Base-by-base conservation (phyloP, 2,888 invertebrate species). In the Volucella inanis region DNA sequence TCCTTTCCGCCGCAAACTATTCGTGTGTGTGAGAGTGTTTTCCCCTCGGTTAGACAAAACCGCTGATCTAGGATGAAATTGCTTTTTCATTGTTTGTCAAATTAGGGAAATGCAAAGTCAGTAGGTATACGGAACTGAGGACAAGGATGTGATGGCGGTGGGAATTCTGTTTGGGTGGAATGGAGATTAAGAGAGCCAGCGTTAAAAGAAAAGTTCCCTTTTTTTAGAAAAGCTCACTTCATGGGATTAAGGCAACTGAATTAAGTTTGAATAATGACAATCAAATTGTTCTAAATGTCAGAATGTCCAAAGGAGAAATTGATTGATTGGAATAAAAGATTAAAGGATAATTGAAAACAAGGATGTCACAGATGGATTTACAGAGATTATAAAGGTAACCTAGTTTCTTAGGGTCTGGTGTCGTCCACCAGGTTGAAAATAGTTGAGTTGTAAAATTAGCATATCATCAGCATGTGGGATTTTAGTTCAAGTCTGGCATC, bases 51-150 rank as follows among this genome's bases (percentile, higher is more conserved):
- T 81, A 72, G 71, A 81, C 72, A 85, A 85, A 85, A 85, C 81
- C 85, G 85, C 85, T 81, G 85, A 85, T 81, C 76, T 80, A 85
- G 72, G 81, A 85, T 85, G 85, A 85, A 85, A 85, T 85, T 85
- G 85, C 85, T 81, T 85, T 85, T 81, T 81, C 85, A 85, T 85
- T 85, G 85, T 85, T 85, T 85, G 85, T 85, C 81, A 85, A 85
- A 85, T 85, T 85, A 85, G 85, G 77, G 72, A 77, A 81, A 81
- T 85, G 81, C 80, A 59, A 85, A 81, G 64, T 67, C 71, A 50
- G 41, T 59, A 67, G 68, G 52, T 39, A 38, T 18, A 52, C 52
- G 9, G 55, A 31, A 14, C 9, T 11, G 2, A 31, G n/a, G 39
- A 9, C 22, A 3, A n/a, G 41, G 8, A 41, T 12, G n/a, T n/a